Evolutionary conservation across 30 jellyfish, hydroid and myxozoan species (phyloP).

Genomic region (Aurelia coerulea): DNA sequence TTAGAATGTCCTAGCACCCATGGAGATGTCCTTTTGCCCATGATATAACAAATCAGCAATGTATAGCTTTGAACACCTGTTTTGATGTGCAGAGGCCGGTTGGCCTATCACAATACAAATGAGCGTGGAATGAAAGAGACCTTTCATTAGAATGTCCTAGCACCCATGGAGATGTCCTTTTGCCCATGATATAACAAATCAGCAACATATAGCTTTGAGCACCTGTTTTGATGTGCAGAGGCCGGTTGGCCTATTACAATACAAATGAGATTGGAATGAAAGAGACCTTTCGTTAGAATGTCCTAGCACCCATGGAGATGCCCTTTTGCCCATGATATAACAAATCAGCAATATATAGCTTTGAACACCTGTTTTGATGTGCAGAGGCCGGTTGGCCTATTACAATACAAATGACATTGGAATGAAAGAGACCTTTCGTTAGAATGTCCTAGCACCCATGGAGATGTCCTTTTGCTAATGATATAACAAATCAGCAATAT

Average conservation of each 20-base stretch:
- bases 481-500: constrained; percentile 23
- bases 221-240: constrained; percentile 23
- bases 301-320: constrained; percentile 10
- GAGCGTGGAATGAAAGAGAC: neutral
- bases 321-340: neutral
- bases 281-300: neutral
- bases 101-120: constrained; percentile 51
- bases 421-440: neutral
- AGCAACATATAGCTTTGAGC: constrained; percentile 3
- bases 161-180: constrained; percentile 16
- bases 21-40: constrained; percentile 15
- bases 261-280: constrained; percentile 32
- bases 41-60: constrained; percentile 17
- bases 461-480: neutral
- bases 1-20: too few relatives aligned
- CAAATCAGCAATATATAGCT: constrained; percentile 17
- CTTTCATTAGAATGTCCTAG: too few relatives aligned
- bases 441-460: neutral
- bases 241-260: constrained; percentile 57
- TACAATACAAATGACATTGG: constrained; percentile 21
- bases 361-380: constrained; percentile 36
- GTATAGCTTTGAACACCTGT: constrained; percentile 25
- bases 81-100: constrained; percentile 5
- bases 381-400: constrained; percentile 41
- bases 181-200: constrained; percentile 10